phyloP scores from a whole-genome alignment of 2,113 vertebrate genomes.

The Gyps fulvus region DNA sequence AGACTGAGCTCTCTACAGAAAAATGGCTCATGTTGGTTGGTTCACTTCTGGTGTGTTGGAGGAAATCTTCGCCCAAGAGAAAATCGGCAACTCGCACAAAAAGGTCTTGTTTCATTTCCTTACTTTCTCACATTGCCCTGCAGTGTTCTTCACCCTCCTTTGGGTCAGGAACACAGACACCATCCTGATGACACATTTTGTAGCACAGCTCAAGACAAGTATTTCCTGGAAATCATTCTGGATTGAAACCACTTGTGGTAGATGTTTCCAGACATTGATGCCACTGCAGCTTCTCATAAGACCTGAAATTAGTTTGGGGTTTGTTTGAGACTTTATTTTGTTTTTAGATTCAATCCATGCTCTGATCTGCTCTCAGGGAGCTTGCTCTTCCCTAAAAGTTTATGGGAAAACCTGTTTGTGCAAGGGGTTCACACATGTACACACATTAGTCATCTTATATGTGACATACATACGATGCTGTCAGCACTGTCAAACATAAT shows the following conservation, averaged over 20 bases:
- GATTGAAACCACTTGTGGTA: not conserved
- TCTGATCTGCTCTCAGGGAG: conserved; percentile 34
- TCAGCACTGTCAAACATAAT: conserved; percentile 60
- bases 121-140: not conserved
- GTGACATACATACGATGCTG: conserved; percentile 19
- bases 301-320: not conserved
- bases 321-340: not conserved
- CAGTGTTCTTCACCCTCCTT: not conserved
- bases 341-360: not conserved
- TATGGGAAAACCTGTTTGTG: conserved; percentile 25
- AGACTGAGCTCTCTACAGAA: conserved; percentile 35
- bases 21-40: not conserved
- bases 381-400: conserved; percentile 14
- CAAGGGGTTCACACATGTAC: not conserved
- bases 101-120: not conserved
- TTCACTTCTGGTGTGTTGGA: conserved; percentile 7
- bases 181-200: conserved; percentile 31
- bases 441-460: conserved; percentile 50
- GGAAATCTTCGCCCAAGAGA: not conserved
- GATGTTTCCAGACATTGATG: conserved; percentile 20
- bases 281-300: not conserved
- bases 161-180: not conserved
- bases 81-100: not conserved
- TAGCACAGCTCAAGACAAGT: not conserved
- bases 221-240: conserved; percentile 1